Conservation (phyloP, 2,113 vertebrate species). For the Pluvianellus socialis region DNA sequence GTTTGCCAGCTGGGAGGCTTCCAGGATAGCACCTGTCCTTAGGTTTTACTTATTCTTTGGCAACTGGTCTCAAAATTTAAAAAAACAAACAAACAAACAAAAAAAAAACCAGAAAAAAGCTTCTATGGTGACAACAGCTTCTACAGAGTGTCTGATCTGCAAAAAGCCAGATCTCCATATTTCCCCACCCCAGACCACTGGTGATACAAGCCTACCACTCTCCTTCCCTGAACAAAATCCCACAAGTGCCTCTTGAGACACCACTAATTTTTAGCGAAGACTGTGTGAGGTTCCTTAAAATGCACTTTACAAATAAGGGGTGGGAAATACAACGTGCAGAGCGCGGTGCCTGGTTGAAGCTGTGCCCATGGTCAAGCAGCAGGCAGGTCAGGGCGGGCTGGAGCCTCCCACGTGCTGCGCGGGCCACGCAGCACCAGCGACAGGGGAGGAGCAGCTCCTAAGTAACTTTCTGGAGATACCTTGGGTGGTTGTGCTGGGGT, state of each 20-base stretch:
- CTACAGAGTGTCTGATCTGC: not conserved
- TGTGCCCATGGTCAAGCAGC: not conserved
- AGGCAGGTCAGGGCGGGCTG: not conserved
- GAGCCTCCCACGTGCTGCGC: not conserved
- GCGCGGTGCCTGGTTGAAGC: not conserved
- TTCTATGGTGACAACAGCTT: not conserved
- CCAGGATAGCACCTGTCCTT: no score
- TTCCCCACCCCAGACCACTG: not conserved
- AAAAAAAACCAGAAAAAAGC: not conserved
- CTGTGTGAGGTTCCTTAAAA: not conserved
- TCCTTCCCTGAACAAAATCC: not conserved
- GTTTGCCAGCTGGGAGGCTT: no score
- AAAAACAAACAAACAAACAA: no score
- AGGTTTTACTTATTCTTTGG: no score
- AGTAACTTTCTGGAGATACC: not conserved
- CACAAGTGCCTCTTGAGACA: not conserved
- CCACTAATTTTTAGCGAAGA: not conserved
- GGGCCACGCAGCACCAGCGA: fast-evolving
- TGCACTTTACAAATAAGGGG: not conserved
- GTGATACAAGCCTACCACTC: not conserved
- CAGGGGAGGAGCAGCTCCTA: not conserved
- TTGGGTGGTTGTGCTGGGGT: fast-evolving
- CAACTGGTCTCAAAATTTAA: no score
- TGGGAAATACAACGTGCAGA: not conserved
- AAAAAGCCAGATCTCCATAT: not conserved